Base-by-base conservation (phyloP, 37 sponge, comb jelly and placozoan genomes). In the Beroe forskalii region DNA sequence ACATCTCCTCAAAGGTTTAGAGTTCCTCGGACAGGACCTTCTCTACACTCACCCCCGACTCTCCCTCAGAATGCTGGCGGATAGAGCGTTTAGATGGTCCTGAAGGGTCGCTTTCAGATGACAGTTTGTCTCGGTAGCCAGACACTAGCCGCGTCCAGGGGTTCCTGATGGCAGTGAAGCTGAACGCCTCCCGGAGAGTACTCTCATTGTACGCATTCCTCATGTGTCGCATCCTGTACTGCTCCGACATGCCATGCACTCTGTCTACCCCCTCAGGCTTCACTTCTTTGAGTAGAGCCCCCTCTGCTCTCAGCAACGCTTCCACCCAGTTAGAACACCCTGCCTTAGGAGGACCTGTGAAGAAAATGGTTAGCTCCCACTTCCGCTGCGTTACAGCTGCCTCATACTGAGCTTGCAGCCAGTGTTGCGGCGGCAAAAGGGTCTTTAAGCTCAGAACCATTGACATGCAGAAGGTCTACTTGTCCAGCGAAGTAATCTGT, bases 281-380 rank as follows among this genome's bases (percentile, higher is more conserved):
- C 25, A 63, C n/a, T n/a, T 24, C 25, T 30, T 4, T n/a, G n/a
- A 28, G 20, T 6, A 63, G 66, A n/a, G 66, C 66, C 4, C 66
- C 66, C 66, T 63, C 66, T 3, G 66, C 66, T 63, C 25, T 8
- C 2, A 63, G n/a, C n/a, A 63, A 20, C 23, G 25, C 3, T 19
- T n/a, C 24, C 25, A 63, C 25, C 66, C 66, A 63, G n/a, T 63
- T 63, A 63, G 66, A 63, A 19, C 23, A 63, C 24, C 66, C 66
- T 8, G 66, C 20, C 25, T 63, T 63, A 63, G 66, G 66, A 19
- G 25, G 20, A 20, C 66, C 66, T 28, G 66, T 63, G 25, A 63
- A 63, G n/a, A 63, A 28, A 63, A 30, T 63, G n/a, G n/a, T n/a
- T n/a, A n/a, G n/a, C n/a, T n/a, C n/a, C n/a, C n/a, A n/a, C n/a